Percentiles rank a stretch among this genome's conserved stretches.
phyloP scores from a whole-genome alignment of 2,797 vertebrate genomes.

The Buceros bicornis region DNA sequence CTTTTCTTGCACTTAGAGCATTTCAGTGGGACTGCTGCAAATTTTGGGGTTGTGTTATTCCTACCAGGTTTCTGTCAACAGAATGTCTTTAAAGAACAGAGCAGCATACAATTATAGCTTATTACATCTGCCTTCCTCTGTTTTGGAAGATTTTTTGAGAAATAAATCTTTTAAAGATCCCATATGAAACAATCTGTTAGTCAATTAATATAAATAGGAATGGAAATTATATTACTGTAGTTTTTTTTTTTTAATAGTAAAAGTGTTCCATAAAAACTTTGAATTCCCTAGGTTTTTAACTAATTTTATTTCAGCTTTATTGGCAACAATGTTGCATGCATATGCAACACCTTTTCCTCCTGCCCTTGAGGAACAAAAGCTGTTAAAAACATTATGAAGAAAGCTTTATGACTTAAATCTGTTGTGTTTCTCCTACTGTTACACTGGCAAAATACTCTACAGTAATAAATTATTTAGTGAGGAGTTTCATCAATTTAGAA shows the following conservation, averaged over 20 bases:
- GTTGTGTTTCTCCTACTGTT: slow-evolving; percentile 40
- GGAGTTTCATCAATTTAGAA: slow-evolving; percentile 58
- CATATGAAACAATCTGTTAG: slow-evolving; percentile 38
- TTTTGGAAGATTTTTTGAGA: slow-evolving; percentile 57
- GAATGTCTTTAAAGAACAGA: slow-evolving; percentile 12
- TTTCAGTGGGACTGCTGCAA: not conserved
- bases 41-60: not conserved
- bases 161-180: slow-evolving; percentile 67
- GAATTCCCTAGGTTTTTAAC: slow-evolving; percentile 72
- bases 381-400: slow-evolving; percentile 68
- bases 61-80: not conserved
- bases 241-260: slow-evolving; percentile 68
- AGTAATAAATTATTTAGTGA: slow-evolving; percentile 74
- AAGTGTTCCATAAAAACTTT: slow-evolving; percentile 59
- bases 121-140: slow-evolving; percentile 16
- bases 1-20: not conserved
- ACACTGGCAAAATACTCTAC: slow-evolving; percentile 18
- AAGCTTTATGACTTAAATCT: slow-evolving; percentile 68
- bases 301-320: slow-evolving; percentile 76
- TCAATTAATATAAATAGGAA: slow-evolving; percentile 74
- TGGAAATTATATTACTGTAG: slow-evolving; percentile 60
- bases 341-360: slow-evolving; percentile 69
- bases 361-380: slow-evolving; percentile 66
- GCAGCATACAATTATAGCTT: not conserved
- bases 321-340: slow-evolving; percentile 64